Evolutionary conservation across 2,797 vertebrate genomes (phyloP), one percentile per base, ranked within the genome.

Genomic region (Centroberyx gerrardi): DNA sequence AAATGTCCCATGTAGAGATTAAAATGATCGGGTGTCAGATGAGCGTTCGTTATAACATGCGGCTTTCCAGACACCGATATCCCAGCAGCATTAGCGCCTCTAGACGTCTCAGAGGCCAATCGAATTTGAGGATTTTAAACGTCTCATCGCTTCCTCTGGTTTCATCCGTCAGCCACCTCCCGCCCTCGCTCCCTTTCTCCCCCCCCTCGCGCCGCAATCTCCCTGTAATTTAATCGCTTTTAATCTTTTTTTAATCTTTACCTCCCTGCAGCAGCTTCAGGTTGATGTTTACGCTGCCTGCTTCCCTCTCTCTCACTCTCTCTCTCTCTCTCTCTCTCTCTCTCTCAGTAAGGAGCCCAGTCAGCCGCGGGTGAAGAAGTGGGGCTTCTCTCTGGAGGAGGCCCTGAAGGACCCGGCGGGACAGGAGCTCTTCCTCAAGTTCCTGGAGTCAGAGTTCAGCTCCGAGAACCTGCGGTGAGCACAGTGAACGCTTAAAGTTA

Each of bases 391-490:
- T 60, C 93, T 99, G 80, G 97, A 99, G 51, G 98, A 99, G 84
- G 95, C 97, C 48, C 90, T 99, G 81, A 99, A 98, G 90, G 98
- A 99, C 86, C 96, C 96, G 0, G 95, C 96, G 54, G 98, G 98
- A 48, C 96, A 93, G 65, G 98, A 99, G 70, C 97, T 98, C 84
- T 99, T 99, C 86, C 96, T 99, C 68, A 97, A 97, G 87, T 99
- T 99, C 90, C 90, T 99, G 85, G 97, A 99, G 92, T 99, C 98
- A 0, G 98, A 99, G 92, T 99, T 99, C 88, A 99, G 98, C 93
- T 99, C 98, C 0, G 98, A 99, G 94, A 99, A 99, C 90, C 95
- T 99, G 92, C 96, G 97, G 98, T 99, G 89, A 96, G 94, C 18
- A 15, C 15, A 18, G 6, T 18, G 15, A 8, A 48, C 3, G 46